These are phyloP conservation scores for Hypomecis atomaria DNA, from an alignment of 2,888 invertebrate species.

Conservation along the genomic window DNA sequence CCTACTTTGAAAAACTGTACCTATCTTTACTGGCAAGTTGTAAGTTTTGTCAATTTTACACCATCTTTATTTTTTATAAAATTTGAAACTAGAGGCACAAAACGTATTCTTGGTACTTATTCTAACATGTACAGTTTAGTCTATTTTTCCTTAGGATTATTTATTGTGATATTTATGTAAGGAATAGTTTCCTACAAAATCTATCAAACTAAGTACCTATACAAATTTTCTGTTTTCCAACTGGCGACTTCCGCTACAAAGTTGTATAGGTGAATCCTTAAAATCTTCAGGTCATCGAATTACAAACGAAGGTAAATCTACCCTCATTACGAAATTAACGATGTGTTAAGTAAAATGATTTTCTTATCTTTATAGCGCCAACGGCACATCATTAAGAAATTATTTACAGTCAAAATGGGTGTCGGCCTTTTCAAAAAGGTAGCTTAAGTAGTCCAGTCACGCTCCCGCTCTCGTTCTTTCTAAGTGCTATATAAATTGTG, in stretches of 20 bases:
- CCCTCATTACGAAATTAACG: slow-evolving; percentile 20
- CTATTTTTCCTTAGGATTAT: too few species aligned
- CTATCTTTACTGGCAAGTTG: too few species aligned
- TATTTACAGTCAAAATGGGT: slow-evolving; percentile 26
- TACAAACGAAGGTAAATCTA: slow-evolving; percentile 1
- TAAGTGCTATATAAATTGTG: slow-evolving; percentile 64
- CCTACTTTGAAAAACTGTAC: too few species aligned
- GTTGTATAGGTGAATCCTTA: background rate
- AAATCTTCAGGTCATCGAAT: slow-evolving; percentile 9
- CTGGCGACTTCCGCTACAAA: background rate
- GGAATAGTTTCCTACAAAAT: too few species aligned
- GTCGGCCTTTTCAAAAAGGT: slow-evolving; percentile 36
- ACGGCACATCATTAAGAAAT: slow-evolving; percentile 28
- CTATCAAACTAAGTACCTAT: too few species aligned
- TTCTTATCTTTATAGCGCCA: slow-evolving; percentile 23
- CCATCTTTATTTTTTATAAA: too few species aligned
- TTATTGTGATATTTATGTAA: too few species aligned
- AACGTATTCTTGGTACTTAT: too few species aligned
- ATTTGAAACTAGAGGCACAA: too few species aligned
- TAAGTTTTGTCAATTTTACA: too few species aligned
- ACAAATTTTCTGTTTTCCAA: too few species aligned
- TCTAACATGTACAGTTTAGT: too few species aligned
- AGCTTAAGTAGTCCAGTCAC: slow-evolving; percentile 49
- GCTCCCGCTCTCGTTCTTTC: slow-evolving; percentile 53
- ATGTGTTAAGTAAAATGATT: slow-evolving; percentile 29